Evolutionary conservation across 1,140 invertebrate genomes (phyloP), one percentile per base, ranked within the genome.

Genomic region (Drosophila watanabei): DNA sequence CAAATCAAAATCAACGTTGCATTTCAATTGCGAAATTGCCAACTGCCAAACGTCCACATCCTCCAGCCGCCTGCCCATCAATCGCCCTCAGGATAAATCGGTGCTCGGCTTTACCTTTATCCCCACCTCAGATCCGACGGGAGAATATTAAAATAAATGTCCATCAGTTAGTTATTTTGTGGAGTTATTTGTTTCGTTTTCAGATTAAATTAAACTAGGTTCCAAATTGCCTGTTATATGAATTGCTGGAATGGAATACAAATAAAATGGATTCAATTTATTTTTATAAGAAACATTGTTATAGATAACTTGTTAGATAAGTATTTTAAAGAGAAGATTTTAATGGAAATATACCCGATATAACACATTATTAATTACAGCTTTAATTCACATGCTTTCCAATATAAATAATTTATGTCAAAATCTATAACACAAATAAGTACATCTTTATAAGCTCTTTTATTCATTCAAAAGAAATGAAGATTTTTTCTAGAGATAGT

Each of bases 1-100:
- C 86, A 89, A 89, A 89, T 89, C 86, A 88, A 79, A 79, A 79
- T 79, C 75, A 80, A 89, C 88, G 85, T 89, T 90, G 86, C 86
- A 89, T 89, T 89, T 89, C 86, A 90, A 89, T 90, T 86, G 86
- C 68, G 54, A 85, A 85, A 89, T 81, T 72, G 79, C 63, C 61
- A 82, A 75, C 80, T 75, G 80, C 46, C 71, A 57, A 71, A 48
- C 59, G 49, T 46, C 14, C 73, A 43, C 39, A 56, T 58, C 52
- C 80, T 65, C 49, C 30, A 51, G 69, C 51, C 30, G 11, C 30
- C 33, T 57, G 54, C 24, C 59, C 71, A 78, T 78, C 75, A 78
- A 88, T 64, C 56, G 46, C 49, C 63, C 59, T 24, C 68, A 56
- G 75, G 72, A 69, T 70, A 69, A 73, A 41, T 46, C 41, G 32